Base-by-base conservation (phyloP, 2,888 invertebrate genomes). In the Celastrina argiolus region DNA sequence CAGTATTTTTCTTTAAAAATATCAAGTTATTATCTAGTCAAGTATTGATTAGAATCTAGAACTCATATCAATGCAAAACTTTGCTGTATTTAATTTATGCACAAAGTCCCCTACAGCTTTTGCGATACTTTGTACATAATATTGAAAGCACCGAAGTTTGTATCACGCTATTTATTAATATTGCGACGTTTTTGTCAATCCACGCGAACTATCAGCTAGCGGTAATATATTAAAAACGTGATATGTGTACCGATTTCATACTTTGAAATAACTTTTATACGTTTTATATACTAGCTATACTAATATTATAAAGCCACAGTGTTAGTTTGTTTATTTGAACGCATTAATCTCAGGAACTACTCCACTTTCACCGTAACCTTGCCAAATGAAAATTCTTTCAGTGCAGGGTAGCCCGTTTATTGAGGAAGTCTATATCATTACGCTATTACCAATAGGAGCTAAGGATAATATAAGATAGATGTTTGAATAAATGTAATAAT, bases 141-240 rank as follows among this genome's bases (percentile, higher is more conserved):
- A 42, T 42, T 42, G 16, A 16, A 42, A 42, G 42, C 16, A 42
- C 16, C 16, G 42, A 18, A 42, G 59, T 16, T 59, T 59, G 34
- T 18, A 34, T 10, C 16, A 59, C 10, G 12, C n/a, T 16, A 58
- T 59, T 5, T 36, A 59, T 58, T 34, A 59, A 59, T 36, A 36
- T 34, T 4, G 34, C 7, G 16, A 1, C 8, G 59, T 59, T 59
- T 36, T 31, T 56, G 31, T 56, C 31, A 56, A 56, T 56, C 56
- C 14, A 31, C 7, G 26, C 31, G 59, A 12, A 10, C 28, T 31
- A 56, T 56, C 28, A 58, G 31, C 7, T 31, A 10, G 34, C 0
- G 59, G 59, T 34, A 34, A 59, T 34, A 59, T 36, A 59, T 59
- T 59, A 18, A 59, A 36, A 12, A 36, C 59, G 59, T 59, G 59